Conservation (phyloP, 2,888 invertebrate genomes). For the Uropetala carovei region DNA sequence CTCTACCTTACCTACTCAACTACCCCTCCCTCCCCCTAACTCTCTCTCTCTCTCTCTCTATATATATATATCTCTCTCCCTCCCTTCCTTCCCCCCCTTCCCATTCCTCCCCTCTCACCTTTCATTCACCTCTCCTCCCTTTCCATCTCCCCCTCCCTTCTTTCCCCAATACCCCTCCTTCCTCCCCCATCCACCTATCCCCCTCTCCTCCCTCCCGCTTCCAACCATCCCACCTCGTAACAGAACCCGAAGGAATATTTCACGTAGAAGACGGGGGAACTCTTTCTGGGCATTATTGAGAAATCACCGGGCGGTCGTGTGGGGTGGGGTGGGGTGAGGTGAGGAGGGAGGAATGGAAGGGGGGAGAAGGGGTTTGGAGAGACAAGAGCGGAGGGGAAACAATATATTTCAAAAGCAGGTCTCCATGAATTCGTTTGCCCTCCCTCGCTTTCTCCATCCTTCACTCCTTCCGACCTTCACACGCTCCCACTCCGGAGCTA, state of each 20-base stretch:
- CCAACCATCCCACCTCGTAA: not conserved
- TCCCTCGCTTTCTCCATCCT: not conserved
- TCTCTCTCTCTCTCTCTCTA: too few relatives aligned
- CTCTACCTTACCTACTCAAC: too few relatives aligned
- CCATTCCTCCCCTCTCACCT: too few relatives aligned
- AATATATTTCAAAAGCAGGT: conserved; percentile 15
- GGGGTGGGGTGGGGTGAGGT: not conserved
- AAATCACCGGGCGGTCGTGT: conserved; percentile 12
- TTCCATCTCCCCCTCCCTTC: too few relatives aligned
- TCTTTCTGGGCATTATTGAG: conserved; percentile 38
- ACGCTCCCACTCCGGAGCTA: not conserved
- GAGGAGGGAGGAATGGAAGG: too few relatives aligned
- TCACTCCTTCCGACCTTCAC: not conserved
- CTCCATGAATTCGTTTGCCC: not conserved
- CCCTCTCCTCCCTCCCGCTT: too few relatives aligned
- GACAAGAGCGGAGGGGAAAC: not conserved
- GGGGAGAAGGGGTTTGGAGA: too few relatives aligned
- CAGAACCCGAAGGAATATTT: conserved; percentile 16
- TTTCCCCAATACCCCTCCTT: not conserved
- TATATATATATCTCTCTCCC: too few relatives aligned
- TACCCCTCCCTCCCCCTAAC: too few relatives aligned
- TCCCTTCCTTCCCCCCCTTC: too few relatives aligned
- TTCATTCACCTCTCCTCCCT: too few relatives aligned
- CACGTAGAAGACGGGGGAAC: not conserved
- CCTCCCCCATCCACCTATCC: not conserved